Percentiles rank a stretch among this genome's conserved stretches.
These are phyloP conservation scores for Lordiphosa mommai DNA, from an alignment of 1,140 invertebrate species.

Conservation along the genomic window DNA sequence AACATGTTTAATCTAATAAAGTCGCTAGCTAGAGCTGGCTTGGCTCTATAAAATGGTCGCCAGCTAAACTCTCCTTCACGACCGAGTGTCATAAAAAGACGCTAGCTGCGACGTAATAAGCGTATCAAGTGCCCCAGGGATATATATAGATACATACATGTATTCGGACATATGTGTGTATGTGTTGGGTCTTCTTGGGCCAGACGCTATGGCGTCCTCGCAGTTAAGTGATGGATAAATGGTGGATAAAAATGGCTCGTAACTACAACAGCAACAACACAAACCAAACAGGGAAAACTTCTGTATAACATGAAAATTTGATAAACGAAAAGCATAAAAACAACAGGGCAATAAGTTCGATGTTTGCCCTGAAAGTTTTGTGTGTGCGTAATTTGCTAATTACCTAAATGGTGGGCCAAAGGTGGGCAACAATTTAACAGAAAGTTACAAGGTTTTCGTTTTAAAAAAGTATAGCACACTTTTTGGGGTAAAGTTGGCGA, in stretches of 20 bases:
- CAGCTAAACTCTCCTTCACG: constrained; percentile 14
- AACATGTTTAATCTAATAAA: constrained; percentile 78
- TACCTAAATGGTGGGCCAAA: constrained; percentile 61
- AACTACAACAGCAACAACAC: constrained; percentile 53
- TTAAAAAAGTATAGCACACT: constrained; percentile 12
- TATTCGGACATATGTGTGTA: constrained; percentile 13
- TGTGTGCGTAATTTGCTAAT: constrained; percentile 66
- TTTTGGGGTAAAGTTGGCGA: not conserved
- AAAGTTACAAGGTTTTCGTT: constrained; percentile 46
- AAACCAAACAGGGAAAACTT: constrained; percentile 7
- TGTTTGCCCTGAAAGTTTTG: constrained; percentile 22
- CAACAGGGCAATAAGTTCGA: constrained; percentile 45
- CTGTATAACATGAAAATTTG: constrained; percentile 69
- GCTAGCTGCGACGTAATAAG: constrained; percentile 66
- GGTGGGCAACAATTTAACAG: constrained; percentile 26
- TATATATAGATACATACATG: constrained; percentile 23
- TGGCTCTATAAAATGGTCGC: constrained; percentile 57
- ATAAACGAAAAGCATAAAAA: constrained; percentile 63
- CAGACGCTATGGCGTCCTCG: constrained; percentile 44
- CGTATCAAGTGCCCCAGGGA: constrained; percentile 63
- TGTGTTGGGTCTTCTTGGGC: constrained; percentile 10
- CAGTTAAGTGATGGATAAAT: constrained; percentile 74
- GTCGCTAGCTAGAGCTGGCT: constrained; percentile 43
- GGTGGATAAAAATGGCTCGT: constrained; percentile 71
- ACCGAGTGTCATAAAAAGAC: constrained; percentile 59